Evolutionary conservation across 2,113 vertebrate genomes (phyloP), one percentile per base, ranked within the genome.

Genomic region (Chloroceryle aenea): DNA sequence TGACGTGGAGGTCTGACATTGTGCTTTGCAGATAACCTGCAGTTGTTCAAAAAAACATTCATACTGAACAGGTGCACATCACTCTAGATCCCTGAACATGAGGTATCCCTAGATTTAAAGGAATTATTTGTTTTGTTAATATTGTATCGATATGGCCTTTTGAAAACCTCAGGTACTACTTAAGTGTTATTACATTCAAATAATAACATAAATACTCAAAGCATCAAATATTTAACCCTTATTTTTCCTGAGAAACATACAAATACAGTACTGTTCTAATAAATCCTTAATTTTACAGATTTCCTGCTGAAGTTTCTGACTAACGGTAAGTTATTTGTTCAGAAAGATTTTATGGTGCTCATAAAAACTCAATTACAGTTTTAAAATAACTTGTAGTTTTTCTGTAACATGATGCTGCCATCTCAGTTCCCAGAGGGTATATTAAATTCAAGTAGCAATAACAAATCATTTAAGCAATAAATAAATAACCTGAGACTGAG

Each of bases 381-480:
- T 98, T 97, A 98, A 98, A 98, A 98, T 98, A 98, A 98, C 97
- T 96, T 98, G 93, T 96, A 96, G 97, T 90, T 98, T 98, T 98
- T 98, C 95, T 97, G 98, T 97, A 98, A 98, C 92, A 25, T 79
- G 97, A 98, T 95, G 97, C 98, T 97, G 96, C 96, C 95, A 98
- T 98, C 97, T 97, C 95, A 71, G 95, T 96, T 98, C 98, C 98
- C 98, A 98, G 96, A 98, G 98, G 98, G 98, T 98, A 97, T 98
- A 98, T 98, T 98, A 98, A 98, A 98, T 98, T 96, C 98, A 97
- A 98, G 98, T 96, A 98, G 97, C 98, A 98, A 98, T 98, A 98
- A 98, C 98, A 98, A 98, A 98, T 98, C 98, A 98, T 98, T 98
- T 98, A 99, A 98, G 97, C 97, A 98, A 98, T 99, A 99, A 99